phyloP scores from a whole-genome alignment of 1,140 invertebrate species.

The Lepidurus couesii region DNA sequence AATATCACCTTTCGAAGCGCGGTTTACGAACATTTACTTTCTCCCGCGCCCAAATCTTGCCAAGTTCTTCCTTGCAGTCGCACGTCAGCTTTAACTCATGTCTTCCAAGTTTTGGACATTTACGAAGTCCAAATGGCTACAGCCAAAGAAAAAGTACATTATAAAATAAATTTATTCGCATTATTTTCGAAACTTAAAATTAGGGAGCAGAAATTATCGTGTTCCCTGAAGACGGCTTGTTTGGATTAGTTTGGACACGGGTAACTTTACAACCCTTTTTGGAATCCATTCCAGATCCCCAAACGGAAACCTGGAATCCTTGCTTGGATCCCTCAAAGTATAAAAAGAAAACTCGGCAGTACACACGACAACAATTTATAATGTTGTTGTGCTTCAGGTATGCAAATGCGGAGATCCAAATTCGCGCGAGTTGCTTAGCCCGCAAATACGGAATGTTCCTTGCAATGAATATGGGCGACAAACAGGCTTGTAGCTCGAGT shows the following conservation, averaged over 20 bases:
- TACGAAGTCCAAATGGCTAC: slow-evolving; percentile 27
- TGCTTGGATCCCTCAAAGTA: slow-evolving; percentile 20
- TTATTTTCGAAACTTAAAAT: not conserved
- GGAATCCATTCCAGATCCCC: slow-evolving; percentile 30
- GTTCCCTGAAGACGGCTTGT: slow-evolving; percentile 45
- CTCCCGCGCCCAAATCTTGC: not conserved
- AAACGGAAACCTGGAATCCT: slow-evolving; percentile 23
- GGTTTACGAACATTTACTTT: slow-evolving; percentile 30
- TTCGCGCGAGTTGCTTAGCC: slow-evolving; percentile 25
- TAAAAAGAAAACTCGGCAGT: not conserved
- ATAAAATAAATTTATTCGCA: not conserved
- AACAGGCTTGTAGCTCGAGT: not conserved
- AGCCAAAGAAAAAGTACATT: slow-evolving; percentile 26
- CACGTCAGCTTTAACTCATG: slow-evolving; percentile 6
- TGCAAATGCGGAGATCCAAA: not conserved
- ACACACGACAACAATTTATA: not conserved
- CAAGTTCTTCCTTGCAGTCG: slow-evolving; percentile 20
- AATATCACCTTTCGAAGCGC: slow-evolving; percentile 18
- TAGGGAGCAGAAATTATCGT: slow-evolving; percentile 45
- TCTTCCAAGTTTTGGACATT: not conserved
- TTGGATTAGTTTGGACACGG: slow-evolving; percentile 23
- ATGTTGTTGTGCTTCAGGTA: not conserved
- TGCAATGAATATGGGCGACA: slow-evolving; percentile 26
- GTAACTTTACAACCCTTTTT: slow-evolving; percentile 29
- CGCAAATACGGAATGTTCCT: slow-evolving; percentile 24